phyloP scores from a whole-genome alignment of 2,797 vertebrate genomes.

The Catharus ustulatus region DNA sequence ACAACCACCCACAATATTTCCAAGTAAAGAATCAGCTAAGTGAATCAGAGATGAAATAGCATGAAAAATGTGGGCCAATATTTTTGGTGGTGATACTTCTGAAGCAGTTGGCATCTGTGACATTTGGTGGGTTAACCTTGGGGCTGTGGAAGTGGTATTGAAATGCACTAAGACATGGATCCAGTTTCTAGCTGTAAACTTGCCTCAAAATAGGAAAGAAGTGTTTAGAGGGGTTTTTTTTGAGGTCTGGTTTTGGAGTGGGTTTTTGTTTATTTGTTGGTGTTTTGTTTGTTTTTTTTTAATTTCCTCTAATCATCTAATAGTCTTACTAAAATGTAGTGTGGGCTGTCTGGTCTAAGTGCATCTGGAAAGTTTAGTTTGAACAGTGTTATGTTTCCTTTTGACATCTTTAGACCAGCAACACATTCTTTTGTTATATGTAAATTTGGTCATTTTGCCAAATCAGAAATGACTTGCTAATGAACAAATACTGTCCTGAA shows the following conservation, averaged over 20 bases:
- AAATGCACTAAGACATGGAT: not conserved
- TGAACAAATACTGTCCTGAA: not conserved
- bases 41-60: not conserved
- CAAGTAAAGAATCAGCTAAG: slow-evolving; percentile 1
- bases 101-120: not conserved
- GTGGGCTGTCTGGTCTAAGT: not conserved
- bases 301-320: not conserved
- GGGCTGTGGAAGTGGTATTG: not conserved
- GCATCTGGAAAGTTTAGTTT: not conserved
- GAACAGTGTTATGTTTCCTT: not conserved
- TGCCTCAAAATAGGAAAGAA: not conserved
- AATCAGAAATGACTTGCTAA: not conserved
- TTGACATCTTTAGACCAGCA: not conserved
- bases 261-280: not conserved
- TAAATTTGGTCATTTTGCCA: not conserved
- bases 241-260: not conserved
- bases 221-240: not conserved
- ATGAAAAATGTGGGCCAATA: not conserved
- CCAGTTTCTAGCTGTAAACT: not conserved
- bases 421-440: not conserved
- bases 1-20: slow-evolving; percentile 15
- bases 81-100: not conserved
- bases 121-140: not conserved
- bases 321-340: not conserved
- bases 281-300: not conserved